A percentile compares a stretch with the other conserved stretches of the same genome.
Conservation (phyloP, 2,797 vertebrate genomes). For the Coluber constrictor region DNA sequence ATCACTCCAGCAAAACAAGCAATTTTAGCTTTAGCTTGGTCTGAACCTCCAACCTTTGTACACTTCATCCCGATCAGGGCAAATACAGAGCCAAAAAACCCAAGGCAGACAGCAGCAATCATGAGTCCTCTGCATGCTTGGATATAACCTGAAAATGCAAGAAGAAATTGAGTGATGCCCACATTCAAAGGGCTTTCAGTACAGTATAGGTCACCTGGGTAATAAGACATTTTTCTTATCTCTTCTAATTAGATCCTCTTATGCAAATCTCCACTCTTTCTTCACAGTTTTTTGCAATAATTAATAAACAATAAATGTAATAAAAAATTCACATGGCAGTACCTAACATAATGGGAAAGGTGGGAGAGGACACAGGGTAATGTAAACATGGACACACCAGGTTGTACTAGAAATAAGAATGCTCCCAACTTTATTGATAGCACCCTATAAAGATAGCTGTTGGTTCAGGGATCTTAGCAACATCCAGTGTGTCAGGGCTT, state of each 20-base stretch:
- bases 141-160: constrained; percentile 85
- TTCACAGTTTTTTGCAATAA: background rate
- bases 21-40: constrained; percentile 86
- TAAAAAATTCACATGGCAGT: background rate
- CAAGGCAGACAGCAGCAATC: constrained; percentile 88
- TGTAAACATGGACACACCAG: background rate
- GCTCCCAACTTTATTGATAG: background rate
- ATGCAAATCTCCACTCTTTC: background rate
- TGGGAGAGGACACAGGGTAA: background rate
- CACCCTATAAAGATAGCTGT: background rate
- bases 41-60: constrained; percentile 90
- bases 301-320: too few species aligned
- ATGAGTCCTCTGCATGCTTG: constrained; percentile 94
- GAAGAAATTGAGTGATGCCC: background rate
- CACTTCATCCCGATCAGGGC: constrained; percentile 96
- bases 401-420: background rate
- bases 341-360: background rate
- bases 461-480: background rate
- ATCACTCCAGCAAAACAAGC: constrained; percentile 83
- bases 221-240: too few species aligned
- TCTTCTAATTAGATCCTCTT: background rate
- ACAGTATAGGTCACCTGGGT: fast-evolving
- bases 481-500: background rate
- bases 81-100: constrained; percentile 85
- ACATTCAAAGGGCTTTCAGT: fast-evolving